Evolutionary conservation across 2,888 invertebrate genomes (phyloP), one percentile per base, ranked within the genome.

Genomic region (Cheilosia vernalis): DNA sequence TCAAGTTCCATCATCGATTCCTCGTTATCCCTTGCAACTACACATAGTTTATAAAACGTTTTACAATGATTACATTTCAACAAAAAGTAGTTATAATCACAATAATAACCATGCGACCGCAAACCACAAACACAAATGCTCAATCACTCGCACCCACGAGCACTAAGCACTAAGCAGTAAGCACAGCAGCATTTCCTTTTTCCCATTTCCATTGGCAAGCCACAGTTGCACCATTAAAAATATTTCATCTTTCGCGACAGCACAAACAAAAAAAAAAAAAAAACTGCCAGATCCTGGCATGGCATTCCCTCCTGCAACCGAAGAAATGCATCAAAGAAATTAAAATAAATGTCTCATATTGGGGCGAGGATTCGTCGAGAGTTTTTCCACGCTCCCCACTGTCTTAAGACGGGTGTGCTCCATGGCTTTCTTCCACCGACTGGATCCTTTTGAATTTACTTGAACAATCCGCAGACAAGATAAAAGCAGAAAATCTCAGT

Each of bases 251-350:
- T 33, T 49, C 5, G 47, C 56, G 30, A 72, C 56, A 74, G 27
- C 2, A 10, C 1, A 21, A 21, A 21, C 1, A 21, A 21, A 2
- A 53, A 4, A 21, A 37, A 17, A 47, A 55, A 60, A 63, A 37
- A 44, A 73, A n/a, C 24, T 17, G 7, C 15, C 27, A 30, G 49
- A 64, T 79, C 64, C 79, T 79, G 72, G 79, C 66, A 55, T 19
- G 37, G 13, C 13, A 37, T 21, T 37, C 21, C 19, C 51, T 4
- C 2, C 17, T 33, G 30, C 6, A 19, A 2, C 15, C 44, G 47
- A 63, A 56, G 63, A 49, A 70, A 66, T 79, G 79, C 79, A 79
- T 79, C 79, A 66, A 78, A 73, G 79, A 70, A 79, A 79, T 79
- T 79, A 79, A 79, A 79, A 79, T 79, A 79, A 79, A 79, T 73